Evolutionary conservation across 1,140 invertebrate genomes (phyloP), one percentile per base, ranked within the genome.

Genomic region (Drosophila sproati): DNA sequence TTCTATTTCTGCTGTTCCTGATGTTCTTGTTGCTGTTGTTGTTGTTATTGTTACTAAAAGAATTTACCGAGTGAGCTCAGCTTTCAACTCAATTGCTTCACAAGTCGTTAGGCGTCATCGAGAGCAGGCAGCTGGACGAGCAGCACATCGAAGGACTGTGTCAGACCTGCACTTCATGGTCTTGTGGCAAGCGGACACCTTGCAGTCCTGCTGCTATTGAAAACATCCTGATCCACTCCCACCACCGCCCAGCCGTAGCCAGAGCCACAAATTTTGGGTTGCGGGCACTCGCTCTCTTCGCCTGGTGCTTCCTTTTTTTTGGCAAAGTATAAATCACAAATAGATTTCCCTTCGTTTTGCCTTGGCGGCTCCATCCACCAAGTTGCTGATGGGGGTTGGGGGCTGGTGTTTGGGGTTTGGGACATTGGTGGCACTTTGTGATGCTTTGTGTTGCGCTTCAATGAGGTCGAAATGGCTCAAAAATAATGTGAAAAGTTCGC

Each of bases 1-100:
- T 39, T 8, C 10, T 39, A 3, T 41, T 10, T 6, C 39, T 41
- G 39, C 39, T 41, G 29, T n/a, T 20, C 20, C 20, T 20, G 20
- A 0, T 20, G 20, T 20, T 20, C 1, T 20, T 20, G 1, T 20
- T 20, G 20, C 1, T 20, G 20, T 20, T 20, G 20, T 20, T 20
- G 20, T 20, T 20, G 55, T 41, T 51, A 34, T 45, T 48, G 37
- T 29, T 59, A 60, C 55, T 29, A 8, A 55, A 54, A 57, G 66
- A 80, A 75, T 78, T 74, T 72, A 61, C 66, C 72, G 55, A 76
- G 59, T 73, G 82, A 82, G 82, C 82, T 87, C 83, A 88, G 83
- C 85, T 89, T 89, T 89, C 85, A 89, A 90, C 85, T 90, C 85
- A 82, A 89, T 89, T 89, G 85, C 85, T 89, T 89, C 85, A 85